These are phyloP conservation scores for Lota lota DNA, from an alignment of 2,113 vertebrate species.

Conservation along the genomic window DNA sequence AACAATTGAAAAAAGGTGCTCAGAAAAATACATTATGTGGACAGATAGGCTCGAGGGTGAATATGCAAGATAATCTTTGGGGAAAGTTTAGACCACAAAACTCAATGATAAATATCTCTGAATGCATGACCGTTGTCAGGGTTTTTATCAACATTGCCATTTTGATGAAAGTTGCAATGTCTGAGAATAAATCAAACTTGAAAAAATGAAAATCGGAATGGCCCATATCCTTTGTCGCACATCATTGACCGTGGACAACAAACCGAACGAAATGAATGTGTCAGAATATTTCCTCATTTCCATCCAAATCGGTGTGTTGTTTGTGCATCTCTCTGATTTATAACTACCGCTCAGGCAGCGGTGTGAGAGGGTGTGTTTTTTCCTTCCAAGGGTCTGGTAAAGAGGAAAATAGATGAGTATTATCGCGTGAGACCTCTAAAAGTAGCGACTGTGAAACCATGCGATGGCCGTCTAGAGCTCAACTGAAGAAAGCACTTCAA, in stretches of 20 bases:
- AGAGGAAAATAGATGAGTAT: constrained; percentile 51
- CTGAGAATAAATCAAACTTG: constrained; percentile 46
- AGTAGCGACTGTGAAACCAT: constrained; percentile 39
- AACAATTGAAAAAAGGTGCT: no score
- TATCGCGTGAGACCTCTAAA: constrained; percentile 44
- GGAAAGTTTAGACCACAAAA: constrained; percentile 17
- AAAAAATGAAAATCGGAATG: constrained; percentile 22
- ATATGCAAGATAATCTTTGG: background rate
- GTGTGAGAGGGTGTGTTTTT: constrained; percentile 22
- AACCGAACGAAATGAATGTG: constrained; percentile 52
- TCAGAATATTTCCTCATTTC: constrained; percentile 49
- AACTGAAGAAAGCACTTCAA: constrained; percentile 39
- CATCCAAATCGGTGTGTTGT: constrained; percentile 49
- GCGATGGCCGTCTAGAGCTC: constrained; percentile 37
- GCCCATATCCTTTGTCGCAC: constrained; percentile 49
- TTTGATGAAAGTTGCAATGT: constrained; percentile 47
- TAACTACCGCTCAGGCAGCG: constrained; percentile 50
- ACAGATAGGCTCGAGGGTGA: no score
- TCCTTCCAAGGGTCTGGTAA: constrained; percentile 40
- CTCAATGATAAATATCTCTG: constrained; percentile 32
- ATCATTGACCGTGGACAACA: constrained; percentile 38
- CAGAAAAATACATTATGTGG: no score
- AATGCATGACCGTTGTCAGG: constrained; percentile 18
- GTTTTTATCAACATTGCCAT: constrained; percentile 45
- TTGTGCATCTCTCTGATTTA: constrained; percentile 46